Conservation (phyloP, 2,113 vertebrate species). For the Rattus rattus region DNA sequence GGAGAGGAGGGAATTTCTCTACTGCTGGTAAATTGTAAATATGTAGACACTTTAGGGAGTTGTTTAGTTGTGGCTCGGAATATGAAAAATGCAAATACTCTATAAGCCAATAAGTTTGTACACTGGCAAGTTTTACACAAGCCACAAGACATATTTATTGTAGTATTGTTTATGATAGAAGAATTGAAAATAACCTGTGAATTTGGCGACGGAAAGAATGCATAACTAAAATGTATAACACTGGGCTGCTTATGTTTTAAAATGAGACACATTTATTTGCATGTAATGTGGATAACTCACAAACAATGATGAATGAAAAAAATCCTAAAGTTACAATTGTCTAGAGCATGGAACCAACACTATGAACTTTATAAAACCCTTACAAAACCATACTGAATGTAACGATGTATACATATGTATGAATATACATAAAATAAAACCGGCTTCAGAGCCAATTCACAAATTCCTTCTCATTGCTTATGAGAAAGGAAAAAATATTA, state of each 20-base stretch:
- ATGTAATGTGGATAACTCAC: neutral
- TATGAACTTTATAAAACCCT: constrained; percentile 38
- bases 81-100: constrained; percentile 21
- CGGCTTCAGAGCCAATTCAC: neutral
- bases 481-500: neutral
- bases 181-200: neutral
- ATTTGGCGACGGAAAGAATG: neutral
- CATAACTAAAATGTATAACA: constrained; percentile 16
- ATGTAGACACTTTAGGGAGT: neutral
- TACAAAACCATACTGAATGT: constrained; percentile 1
- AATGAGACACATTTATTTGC: constrained; percentile 18
- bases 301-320: constrained; percentile 20
- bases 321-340: neutral
- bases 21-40: neutral
- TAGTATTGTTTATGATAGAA: constrained; percentile 25
- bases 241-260: neutral
- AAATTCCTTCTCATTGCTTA: neutral
- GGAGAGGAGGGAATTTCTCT: neutral
- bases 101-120: neutral
- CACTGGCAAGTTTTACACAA: neutral
- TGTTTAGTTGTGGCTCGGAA: neutral
- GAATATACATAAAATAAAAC: constrained; percentile 29
- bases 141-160: constrained; percentile 13
- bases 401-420: neutral
- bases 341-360: neutral